Evolutionary conservation across 2,113 vertebrate genomes (phyloP).

Genomic region (Rhinopithecus roxellana): DNA sequence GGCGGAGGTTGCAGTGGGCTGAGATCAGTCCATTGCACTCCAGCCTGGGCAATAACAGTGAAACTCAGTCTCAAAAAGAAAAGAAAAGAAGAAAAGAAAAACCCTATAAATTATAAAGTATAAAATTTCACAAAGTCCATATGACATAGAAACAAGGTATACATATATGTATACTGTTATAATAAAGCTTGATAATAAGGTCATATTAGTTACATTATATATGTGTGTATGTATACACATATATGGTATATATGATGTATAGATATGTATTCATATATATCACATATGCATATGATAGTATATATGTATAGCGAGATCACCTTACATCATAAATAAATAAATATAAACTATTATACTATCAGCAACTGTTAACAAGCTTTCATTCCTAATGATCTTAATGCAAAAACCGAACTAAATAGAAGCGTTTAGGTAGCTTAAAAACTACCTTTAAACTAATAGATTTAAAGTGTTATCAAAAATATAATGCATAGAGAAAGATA

Average conservation of each 20-base stretch:
- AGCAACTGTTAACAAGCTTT: not conserved
- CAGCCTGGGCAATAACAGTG: too few relatives aligned
- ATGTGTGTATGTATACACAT: not conserved
- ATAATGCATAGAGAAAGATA: not conserved
- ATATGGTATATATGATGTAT: not conserved
- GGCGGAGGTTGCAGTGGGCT: too few relatives aligned
- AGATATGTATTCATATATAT: not conserved
- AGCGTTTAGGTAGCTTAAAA: not conserved
- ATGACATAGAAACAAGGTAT: not conserved
- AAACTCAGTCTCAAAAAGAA: not conserved
- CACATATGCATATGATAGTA: not conserved
- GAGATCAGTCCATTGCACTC: too few relatives aligned
- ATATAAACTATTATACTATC: not conserved
- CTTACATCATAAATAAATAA: not conserved
- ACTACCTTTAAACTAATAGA: not conserved
- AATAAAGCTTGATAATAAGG: conserved; percentile 15
- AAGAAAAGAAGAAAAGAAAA: not conserved
- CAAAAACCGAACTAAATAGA: not conserved
- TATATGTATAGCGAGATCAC: not conserved
- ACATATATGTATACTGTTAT: not conserved
- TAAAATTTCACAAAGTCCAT: not conserved
- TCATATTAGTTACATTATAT: not conserved
- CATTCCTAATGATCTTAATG: not conserved
- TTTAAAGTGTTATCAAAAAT: not conserved
- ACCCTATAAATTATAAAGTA: not conserved